Evolutionary conservation across 2,797 vertebrate genomes (phyloP), one percentile per base, ranked within the genome.

Genomic region (Sebastes steindachneri): DNA sequence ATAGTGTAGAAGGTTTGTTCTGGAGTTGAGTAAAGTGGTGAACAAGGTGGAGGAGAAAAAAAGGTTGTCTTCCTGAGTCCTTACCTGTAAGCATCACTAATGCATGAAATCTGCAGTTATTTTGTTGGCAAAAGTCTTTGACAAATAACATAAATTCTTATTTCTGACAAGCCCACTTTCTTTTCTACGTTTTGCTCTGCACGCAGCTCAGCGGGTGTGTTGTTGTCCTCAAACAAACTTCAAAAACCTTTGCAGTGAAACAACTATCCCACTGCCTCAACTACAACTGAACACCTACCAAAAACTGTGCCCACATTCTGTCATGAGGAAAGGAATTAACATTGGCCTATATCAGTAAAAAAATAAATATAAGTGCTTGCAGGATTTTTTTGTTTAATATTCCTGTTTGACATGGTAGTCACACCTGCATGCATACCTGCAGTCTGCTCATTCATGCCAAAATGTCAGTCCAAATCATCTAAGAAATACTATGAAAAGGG

Each of bases 251-350:
- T 15, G 3, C 55, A 8, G 60, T 21, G 8, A 31, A 1, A 14
- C 45, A 57, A 9, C 51, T n/a, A 2, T n/a, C n/a, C 21, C 28
- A 35, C 8, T n/a, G 23, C 19, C 25, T 54, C 26, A 21, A 8
- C 25, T 14, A 12, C 14, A 45, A 12, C 4, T 53, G 3, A n/a
- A 62, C 62, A 92, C 95, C 98, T 95, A 99, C 99, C 99, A 99
- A 92, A 99, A 99, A 92, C 98, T 99, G 95, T 99, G 98, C 35
- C 99, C 98, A 93, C 99, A 33, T 33, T 33, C 33, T 33, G 33
- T 33, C 33, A 33, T 33, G 33, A 33, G 37, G 12, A 41, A 41
- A 41, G 37, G 12, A 41, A 41, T 41, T 41, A 41, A 41, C 37
- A 41, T 41, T 41, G 10, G 35, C 35, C 35, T 37, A 37, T 37